A percentile compares a stretch with the other conserved stretches of the same genome.
These are phyloP conservation scores for Mesodorylaimus sp. DNA, from an alignment of 2,888 invertebrate genomes.

Conservation along the genomic window DNA sequence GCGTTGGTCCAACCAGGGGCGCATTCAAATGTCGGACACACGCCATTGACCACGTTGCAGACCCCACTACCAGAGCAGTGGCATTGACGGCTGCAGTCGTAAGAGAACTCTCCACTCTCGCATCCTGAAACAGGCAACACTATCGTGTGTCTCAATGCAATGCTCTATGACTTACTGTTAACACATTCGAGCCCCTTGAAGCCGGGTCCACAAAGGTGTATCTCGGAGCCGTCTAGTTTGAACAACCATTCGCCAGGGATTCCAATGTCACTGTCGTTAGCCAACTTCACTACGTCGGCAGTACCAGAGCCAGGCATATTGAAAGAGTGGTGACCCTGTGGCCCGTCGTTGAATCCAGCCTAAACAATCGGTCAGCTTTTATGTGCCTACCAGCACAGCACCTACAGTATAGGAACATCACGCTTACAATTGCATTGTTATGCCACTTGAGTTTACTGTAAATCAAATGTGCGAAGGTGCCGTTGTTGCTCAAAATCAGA, in stretches of 20 bases:
- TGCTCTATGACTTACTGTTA: conserved; percentile 13
- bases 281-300: conserved; percentile 17
- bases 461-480: conserved; percentile 27
- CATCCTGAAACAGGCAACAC: conserved; percentile 9
- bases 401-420: neutral
- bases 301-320: conserved; percentile 26
- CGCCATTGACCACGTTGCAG: conserved; percentile 24
- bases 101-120: conserved; percentile 11
- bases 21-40: conserved; percentile 21
- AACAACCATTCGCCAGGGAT: conserved; percentile 30
- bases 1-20: conserved; percentile 22
- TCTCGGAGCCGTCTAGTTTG: conserved; percentile 20
- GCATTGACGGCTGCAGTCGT: conserved; percentile 16
- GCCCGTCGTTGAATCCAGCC: conserved; percentile 18
- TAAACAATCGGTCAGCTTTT: neutral
- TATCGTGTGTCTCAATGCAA: neutral
- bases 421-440: conserved; percentile 20
- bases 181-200: conserved; percentile 28
- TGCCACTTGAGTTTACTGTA: conserved; percentile 22
- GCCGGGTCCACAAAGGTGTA: conserved; percentile 28
- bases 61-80: conserved; percentile 22
- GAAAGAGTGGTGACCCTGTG: conserved; percentile 12
- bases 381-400: neutral
- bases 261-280: conserved; percentile 28
- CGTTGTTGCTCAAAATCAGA: conserved; percentile 23